Evolutionary conservation across 2,797 vertebrate genomes (phyloP), one percentile per base, ranked within the genome.

Genomic region (Alectoris magna): DNA sequence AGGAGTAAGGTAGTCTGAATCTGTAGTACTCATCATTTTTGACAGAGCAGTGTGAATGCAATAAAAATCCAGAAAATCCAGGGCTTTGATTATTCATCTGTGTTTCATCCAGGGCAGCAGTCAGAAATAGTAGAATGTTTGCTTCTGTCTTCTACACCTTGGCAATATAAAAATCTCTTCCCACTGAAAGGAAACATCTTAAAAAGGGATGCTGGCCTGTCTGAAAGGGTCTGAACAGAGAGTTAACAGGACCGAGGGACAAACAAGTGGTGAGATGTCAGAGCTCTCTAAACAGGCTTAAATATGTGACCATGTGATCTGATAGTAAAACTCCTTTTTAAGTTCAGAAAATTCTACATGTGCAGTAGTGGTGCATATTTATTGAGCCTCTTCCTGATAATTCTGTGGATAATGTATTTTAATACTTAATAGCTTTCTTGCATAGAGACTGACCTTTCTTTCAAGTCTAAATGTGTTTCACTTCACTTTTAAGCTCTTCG

Each of bases 221-320:
- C 44, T 62, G 12, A 62, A 76, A 39, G 29, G 55, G 2, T 59
- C 27, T 68, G 36, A 36, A 41, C 46, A 63, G 21, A 43, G 26
- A 31, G 19, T 53, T 34, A 31, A 9, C 7, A 38, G 27, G 38
- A 48, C 7, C 60, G 21, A 44, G 0, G 0, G 14, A 23, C 13
- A 58, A 43, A 88, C 63, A 3, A 75, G 14, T 56, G 14, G 10
- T 53, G 39, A 62, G 15, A 58, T 27, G 21, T 48, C 55, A 66
- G 58, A 72, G 29, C 7, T 62, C 29, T 69, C 22, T 59, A 5
- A 29, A 38, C 5, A 62, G 34, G 5, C 18, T n/a, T 39, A 75
- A 39, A 21, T 34, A 11, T 75, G 70, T 14, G 17, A 8, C 17
- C 10, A 66, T 31, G 56, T 72, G 75, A 75, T 62, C 17, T 2